Evolutionary conservation across 2,797 vertebrate species (phyloP).

Genomic region (Schizothorax lantsangensis): DNA sequence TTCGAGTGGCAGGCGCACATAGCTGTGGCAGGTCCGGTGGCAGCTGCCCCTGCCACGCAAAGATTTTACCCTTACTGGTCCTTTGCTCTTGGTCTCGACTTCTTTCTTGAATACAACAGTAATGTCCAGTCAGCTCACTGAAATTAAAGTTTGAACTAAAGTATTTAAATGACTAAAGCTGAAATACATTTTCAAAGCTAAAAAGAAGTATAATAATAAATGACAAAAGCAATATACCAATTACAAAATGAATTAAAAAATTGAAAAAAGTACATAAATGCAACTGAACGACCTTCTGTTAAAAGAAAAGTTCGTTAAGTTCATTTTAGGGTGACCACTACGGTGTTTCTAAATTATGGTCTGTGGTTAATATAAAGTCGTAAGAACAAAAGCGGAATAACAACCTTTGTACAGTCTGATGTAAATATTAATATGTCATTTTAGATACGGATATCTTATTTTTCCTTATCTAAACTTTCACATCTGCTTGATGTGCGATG

Average conservation of each 20-base stretch:
- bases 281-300: neutral
- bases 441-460: neutral
- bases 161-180: neutral
- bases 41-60: too few species aligned
- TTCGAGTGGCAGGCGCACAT: too few species aligned
- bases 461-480: neutral
- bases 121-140: neutral
- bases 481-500: neutral
- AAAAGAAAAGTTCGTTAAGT: neutral
- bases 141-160: neutral
- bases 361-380: conserved; percentile 1
- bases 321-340: neutral
- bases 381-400: neutral
- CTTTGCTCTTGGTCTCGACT: neutral
- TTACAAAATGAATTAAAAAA: neutral
- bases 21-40: too few species aligned
- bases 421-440: neutral
- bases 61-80: too few species aligned
- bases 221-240: neutral
- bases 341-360: neutral
- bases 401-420: neutral
- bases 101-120: neutral
- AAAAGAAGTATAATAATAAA: neutral
- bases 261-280: neutral
- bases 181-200: neutral